A percentile compares a stretch with the other conserved stretches of the same genome.
Conservation (phyloP, 2,888 invertebrate genomes). For the Platerodrilus igneus region DNA sequence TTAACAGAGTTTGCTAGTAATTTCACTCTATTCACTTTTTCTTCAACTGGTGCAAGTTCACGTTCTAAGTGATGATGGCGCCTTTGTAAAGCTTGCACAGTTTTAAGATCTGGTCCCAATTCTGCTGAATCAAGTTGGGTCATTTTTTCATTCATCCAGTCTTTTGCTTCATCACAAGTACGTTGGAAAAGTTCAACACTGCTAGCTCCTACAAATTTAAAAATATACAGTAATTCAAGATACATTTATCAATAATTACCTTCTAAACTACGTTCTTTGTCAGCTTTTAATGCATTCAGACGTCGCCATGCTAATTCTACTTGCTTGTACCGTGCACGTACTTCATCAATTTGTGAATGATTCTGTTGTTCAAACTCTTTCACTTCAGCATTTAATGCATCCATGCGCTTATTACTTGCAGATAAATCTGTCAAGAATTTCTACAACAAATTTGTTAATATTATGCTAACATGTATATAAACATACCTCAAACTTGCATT, state of each 20-base stretch:
- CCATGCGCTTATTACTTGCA: conserved; percentile 86
- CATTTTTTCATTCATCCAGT: conserved; percentile 98
- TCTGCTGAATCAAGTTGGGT: conserved; percentile 76
- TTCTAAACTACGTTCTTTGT: conserved; percentile 87
- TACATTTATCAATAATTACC: conserved; percentile 47
- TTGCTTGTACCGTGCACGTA: conserved; percentile 71
- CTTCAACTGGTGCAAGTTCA: conserved; percentile 90
- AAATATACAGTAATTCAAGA: no score
- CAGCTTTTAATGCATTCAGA: conserved; percentile 77
- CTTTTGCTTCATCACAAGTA: conserved; percentile 92
- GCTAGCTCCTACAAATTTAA: conserved; percentile 40
- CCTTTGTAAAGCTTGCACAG: conserved; percentile 86
- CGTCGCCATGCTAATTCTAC: conserved; percentile 87
- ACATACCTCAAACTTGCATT: conserved; percentile 84
- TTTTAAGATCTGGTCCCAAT: conserved; percentile 80
- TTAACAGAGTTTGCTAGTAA: conserved; percentile 87
- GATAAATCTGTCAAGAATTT: conserved; percentile 94
- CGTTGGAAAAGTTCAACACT: conserved; percentile 94
- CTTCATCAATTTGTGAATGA: conserved; percentile 82
- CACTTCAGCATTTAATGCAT: conserved; percentile 82
- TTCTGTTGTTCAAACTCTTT: conserved; percentile 77
- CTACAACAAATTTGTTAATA: conserved; percentile 44
- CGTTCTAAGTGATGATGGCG: conserved; percentile 90
- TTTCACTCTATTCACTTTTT: conserved; percentile 86
- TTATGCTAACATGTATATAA: conserved; percentile 1